phyloP scores from a whole-genome alignment of 2,113 vertebrate species.

The Oryzias curvinotus region DNA sequence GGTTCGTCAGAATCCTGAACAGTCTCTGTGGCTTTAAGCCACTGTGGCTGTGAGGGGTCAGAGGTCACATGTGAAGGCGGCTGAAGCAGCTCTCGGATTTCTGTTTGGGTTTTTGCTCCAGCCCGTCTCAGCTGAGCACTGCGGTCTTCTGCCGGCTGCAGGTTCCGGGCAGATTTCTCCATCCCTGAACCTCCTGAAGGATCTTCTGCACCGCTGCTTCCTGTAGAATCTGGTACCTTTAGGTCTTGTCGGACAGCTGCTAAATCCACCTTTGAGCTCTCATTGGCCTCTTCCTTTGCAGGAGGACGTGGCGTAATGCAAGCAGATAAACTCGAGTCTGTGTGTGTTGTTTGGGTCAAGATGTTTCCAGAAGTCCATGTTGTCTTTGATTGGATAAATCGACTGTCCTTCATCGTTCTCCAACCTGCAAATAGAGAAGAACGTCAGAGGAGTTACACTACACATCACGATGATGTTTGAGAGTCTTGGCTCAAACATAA shows the following conservation, averaged over 20 bases:
- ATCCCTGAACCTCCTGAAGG: too few species aligned
- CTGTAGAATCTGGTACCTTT: not conserved
- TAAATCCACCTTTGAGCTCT: not conserved
- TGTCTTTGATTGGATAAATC: constrained; percentile 23
- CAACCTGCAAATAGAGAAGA: constrained; percentile 12
- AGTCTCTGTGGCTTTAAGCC: not conserved
- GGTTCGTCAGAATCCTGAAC: not conserved
- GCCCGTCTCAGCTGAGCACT: too few species aligned
- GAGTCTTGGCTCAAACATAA: not conserved
- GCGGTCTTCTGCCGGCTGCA: too few species aligned
- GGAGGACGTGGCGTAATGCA: not conserved
- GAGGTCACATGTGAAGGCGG: not conserved
- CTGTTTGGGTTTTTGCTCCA: too few species aligned
- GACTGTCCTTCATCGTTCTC: constrained; percentile 7
- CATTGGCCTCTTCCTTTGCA: not conserved
- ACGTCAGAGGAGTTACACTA: too few species aligned
- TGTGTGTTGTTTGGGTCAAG: not conserved
- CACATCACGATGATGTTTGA: not conserved
- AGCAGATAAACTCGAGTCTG: not conserved
- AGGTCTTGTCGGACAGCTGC: not conserved
- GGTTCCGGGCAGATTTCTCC: too few species aligned
- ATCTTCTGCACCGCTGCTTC: too few species aligned
- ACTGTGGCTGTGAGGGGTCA: not conserved
- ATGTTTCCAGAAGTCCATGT: not conserved
- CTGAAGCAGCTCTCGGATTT: not conserved